phyloP scores from a whole-genome alignment of 2,888 invertebrate genomes.

The Mesoligia furuncula region DNA sequence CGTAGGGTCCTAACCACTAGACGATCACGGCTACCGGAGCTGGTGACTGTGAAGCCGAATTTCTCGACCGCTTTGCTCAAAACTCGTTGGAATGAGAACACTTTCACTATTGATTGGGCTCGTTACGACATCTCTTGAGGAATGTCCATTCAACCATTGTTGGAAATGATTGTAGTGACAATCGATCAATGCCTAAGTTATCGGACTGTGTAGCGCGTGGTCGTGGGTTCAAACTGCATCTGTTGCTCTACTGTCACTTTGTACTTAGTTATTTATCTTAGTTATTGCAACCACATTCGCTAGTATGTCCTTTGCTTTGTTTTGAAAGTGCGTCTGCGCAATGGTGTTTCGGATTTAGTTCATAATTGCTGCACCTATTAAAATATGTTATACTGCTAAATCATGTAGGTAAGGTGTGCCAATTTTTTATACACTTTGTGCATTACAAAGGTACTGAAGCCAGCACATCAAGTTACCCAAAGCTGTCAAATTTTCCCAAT shows the following conservation, averaged over 20 bases:
- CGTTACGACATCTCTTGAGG: conserved; percentile 31
- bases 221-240: not conserved
- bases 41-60: conserved; percentile 55
- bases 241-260: not conserved
- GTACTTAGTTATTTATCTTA: not conserved
- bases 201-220: not conserved
- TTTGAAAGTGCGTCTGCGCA: not conserved
- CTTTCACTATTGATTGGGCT: conserved; percentile 42
- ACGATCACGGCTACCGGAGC: conserved; percentile 75
- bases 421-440: no score
- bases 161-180: not conserved
- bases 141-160: conserved; percentile 33
- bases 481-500: no score
- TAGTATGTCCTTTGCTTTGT: no score
- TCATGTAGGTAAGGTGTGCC: no score
- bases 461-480: no score
- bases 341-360: not conserved
- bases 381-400: not conserved
- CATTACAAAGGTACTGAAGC: no score
- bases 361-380: not conserved
- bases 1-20: conserved; percentile 93
- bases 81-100: conserved; percentile 30
- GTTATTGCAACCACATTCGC: not conserved
- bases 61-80: conserved; percentile 9
- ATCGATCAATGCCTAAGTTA: not conserved